These are phyloP conservation scores for Drosophila asahinai DNA, from an alignment of 1,140 invertebrate species.

Conservation along the genomic window DNA sequence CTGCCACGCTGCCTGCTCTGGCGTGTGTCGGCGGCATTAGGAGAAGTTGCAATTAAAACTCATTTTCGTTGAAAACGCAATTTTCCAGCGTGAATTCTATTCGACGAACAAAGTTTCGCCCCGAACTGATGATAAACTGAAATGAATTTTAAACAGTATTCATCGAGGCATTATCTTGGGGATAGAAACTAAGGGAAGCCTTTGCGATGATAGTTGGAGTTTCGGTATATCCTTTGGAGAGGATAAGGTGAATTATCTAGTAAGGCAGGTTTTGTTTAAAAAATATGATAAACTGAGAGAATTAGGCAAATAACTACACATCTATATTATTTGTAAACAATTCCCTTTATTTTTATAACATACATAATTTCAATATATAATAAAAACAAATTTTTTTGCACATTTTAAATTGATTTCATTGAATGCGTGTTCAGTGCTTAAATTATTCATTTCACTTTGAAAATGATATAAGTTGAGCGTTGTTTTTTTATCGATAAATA, in stretches of 20 bases:
- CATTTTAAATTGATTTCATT: too few species aligned
- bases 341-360: neutral
- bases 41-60: constrained; percentile 82
- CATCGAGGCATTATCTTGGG: constrained; percentile 64
- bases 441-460: constrained; percentile 12
- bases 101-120: constrained; percentile 51
- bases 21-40: constrained; percentile 74
- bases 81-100: constrained; percentile 77
- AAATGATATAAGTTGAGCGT: neutral
- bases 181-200: constrained; percentile 6
- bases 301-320: neutral
- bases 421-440: neutral
- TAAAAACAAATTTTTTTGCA: too few species aligned
- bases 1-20: neutral
- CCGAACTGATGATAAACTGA: constrained; percentile 71
- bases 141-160: constrained; percentile 81
- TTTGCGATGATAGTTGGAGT: neutral
- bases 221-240: neutral
- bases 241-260: too few species aligned
- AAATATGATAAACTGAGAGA: neutral
- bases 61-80: constrained; percentile 80
- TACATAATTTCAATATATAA: neutral
- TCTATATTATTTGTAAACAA: too few species aligned
- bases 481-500: constrained; percentile 3
- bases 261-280: neutral